Base-by-base conservation (phyloP, 2,797 vertebrate species). In the Malurus splendens region DNA sequence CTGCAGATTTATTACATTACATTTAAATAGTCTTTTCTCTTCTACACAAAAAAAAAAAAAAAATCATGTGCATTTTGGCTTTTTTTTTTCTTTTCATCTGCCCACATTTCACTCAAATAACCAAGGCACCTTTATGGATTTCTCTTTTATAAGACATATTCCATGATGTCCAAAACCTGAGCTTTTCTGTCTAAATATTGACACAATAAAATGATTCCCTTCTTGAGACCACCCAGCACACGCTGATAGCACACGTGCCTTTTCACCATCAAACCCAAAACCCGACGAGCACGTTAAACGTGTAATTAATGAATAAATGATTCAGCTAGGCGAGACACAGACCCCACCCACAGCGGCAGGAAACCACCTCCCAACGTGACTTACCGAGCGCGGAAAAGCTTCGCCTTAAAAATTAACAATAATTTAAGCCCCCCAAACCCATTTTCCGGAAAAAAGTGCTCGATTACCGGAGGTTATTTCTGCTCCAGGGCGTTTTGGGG, bases 321-420 rank as follows among this genome's bases (percentile, higher is more conserved):
- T 3, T 28, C 59, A 8, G 6, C 15, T 1, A 20, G 51, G 30
- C 20, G 45, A 55, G 41, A 36, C 6, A 5, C 65, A 60, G 41
- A 60, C 64, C 54, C 20, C 75, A 75, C 55, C 38, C 14, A 3
- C 24, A 42, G n/a, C 0, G 6, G 60, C 44, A 67, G 25, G 36
- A 79, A 78, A 41, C 30, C 15, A 30, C 47, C 39, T n/a, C 62
- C 54, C 64, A 33, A 5, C 57, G 16, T 33, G 67, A 41, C 71
- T 44, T 24, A 23, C 2, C 9, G 44, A 57, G 77, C 68, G 6
- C 47, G n/a, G 55, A 42, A 73, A 76, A 10, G 19, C 47, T 73
- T 39, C 6, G 8, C 44, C 51, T 30, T 22, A 10, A 18, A 56
- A 52, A 41, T 0, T 0, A 23, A 6, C 20, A 11, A 0, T 0